phyloP scores from a whole-genome alignment of 2,113 vertebrate species.

The Macaca fascicularis region DNA sequence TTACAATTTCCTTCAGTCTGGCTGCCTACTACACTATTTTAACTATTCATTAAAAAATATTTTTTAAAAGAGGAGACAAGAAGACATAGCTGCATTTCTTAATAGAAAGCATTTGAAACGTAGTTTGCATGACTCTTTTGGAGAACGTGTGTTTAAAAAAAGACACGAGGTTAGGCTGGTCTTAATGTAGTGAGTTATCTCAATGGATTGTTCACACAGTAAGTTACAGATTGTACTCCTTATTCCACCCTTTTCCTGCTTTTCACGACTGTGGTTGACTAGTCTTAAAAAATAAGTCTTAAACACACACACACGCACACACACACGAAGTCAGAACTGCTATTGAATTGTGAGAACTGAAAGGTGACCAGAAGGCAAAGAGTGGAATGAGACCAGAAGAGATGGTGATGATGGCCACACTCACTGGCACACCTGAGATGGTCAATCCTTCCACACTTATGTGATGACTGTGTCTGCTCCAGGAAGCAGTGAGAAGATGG shows the following conservation, averaged over 20 bases:
- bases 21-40: not conserved
- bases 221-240: too few species aligned
- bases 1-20: not conserved
- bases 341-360: not conserved
- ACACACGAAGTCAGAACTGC: not conserved
- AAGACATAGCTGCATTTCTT: not conserved
- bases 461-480: not conserved
- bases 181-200: too few species aligned
- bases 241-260: too few species aligned
- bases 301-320: too few species aligned
- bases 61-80: not conserved
- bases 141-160: not conserved
- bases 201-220: too few species aligned
- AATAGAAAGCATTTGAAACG: not conserved
- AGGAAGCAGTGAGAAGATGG: not conserved
- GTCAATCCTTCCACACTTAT: fast-evolving
- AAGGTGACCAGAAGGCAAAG: not conserved
- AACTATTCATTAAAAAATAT: not conserved
- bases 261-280: too few species aligned
- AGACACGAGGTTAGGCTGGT: not conserved
- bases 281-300: too few species aligned
- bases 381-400: not conserved
- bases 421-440: too few species aligned
- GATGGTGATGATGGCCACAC: too few species aligned
- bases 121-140: not conserved